These are phyloP conservation scores for Drosophila borealis DNA, from an alignment of 2,888 invertebrate genomes.

Conservation along the genomic window DNA sequence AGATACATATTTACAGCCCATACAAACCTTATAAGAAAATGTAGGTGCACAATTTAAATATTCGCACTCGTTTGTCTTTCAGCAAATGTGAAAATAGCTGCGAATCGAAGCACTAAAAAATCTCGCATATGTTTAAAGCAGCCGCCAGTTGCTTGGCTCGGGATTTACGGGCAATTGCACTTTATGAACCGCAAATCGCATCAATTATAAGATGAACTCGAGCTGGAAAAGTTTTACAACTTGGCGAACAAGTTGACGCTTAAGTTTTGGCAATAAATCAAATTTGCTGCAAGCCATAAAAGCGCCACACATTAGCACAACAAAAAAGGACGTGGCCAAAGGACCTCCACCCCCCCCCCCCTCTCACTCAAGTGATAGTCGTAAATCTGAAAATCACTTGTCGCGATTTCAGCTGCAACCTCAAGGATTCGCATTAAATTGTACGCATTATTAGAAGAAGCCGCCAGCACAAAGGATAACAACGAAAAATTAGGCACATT, in stretches of 20 bases:
- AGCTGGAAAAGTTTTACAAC: slow-evolving; percentile 58
- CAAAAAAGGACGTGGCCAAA: slow-evolving; percentile 57
- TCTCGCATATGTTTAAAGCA: slow-evolving; percentile 63
- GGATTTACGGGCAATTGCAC: slow-evolving; percentile 73
- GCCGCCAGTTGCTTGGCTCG: slow-evolving; percentile 5
- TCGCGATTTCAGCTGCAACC: slow-evolving; percentile 64
- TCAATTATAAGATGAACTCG: slow-evolving; percentile 76
- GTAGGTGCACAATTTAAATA: neutral
- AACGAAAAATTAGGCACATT: slow-evolving; percentile 80
- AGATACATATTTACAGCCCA: neutral
- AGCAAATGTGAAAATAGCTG: neutral
- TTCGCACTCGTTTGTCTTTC: neutral
- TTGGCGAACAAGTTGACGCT: slow-evolving; percentile 56
- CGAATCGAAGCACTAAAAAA: slow-evolving; percentile 29
- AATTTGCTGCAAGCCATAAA: slow-evolving; percentile 76
- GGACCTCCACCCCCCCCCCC: slow-evolving; percentile 10
- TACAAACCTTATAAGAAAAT: neutral
- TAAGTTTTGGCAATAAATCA: slow-evolving; percentile 75
- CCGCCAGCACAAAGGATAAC: slow-evolving; percentile 67
- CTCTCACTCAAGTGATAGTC: slow-evolving; percentile 48
- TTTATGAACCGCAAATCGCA: slow-evolving; percentile 77
- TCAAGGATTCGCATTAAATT: slow-evolving; percentile 74
- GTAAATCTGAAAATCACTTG: slow-evolving; percentile 84
- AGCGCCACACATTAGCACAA: slow-evolving; percentile 76
- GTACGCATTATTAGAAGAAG: slow-evolving; percentile 79